Percentiles rank a stretch among this genome's conserved stretches.
phyloP scores from a whole-genome alignment of 1,140 invertebrate genomes.

The Meloidogyne floridensis region DNA sequence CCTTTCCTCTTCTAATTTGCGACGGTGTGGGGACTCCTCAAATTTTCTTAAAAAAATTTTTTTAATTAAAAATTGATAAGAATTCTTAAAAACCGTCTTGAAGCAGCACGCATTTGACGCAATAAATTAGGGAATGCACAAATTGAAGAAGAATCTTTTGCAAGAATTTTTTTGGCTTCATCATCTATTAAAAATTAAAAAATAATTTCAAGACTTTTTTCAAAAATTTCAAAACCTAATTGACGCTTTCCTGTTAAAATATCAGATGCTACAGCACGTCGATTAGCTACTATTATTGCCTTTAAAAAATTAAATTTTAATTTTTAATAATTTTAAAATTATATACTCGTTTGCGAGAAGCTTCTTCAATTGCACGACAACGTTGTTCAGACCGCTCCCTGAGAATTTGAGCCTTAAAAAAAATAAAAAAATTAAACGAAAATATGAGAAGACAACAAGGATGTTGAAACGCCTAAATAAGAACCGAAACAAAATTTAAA shows the following conservation, averaged over 20 bases:
- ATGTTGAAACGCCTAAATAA: no score
- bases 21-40: not conserved
- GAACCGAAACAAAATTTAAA: no score
- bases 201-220: no score
- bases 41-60: not conserved
- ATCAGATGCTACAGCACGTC: not conserved
- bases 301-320: not conserved
- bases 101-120: not conserved
- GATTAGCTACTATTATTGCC: not conserved
- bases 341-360: not conserved
- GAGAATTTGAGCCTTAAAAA: not conserved
- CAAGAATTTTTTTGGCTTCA: not conserved
- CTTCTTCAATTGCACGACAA: not conserved
- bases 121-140: not conserved
- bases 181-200: not conserved
- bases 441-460: no score
- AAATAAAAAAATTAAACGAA: not conserved
- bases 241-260: not conserved
- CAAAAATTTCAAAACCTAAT: not conserved
- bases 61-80: not conserved
- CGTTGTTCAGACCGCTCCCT: not conserved
- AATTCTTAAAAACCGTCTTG: not conserved
- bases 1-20: no score
- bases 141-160: not conserved
- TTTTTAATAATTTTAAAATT: not conserved